Evolutionary conservation across 1,140 invertebrate species (phyloP).

Genomic region (Adoxophyes honmai): DNA sequence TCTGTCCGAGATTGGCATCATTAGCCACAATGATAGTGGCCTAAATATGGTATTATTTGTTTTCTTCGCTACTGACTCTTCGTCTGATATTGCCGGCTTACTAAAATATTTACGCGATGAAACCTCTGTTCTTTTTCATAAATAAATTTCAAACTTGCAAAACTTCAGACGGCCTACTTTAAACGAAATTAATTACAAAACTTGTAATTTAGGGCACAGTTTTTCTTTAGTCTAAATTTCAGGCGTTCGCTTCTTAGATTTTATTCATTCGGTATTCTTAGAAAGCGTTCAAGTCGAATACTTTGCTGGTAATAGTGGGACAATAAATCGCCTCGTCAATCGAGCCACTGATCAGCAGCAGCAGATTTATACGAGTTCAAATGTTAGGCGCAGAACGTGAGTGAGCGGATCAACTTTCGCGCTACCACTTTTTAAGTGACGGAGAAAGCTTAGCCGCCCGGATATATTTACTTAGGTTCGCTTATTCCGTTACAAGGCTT

Average conservation of each 20-base stretch:
- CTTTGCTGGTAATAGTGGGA: not conserved
- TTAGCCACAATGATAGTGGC: constrained; percentile 69
- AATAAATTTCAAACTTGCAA: no score
- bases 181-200: no score
- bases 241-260: no score
- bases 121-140: no score
- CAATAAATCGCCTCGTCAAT: constrained; percentile 13
- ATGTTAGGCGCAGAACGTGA: constrained; percentile 13
- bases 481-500: no score
- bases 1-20: constrained; percentile 64
- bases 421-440: constrained; percentile 4
- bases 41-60: constrained; percentile 57
- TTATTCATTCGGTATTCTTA: no score
- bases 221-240: no score
- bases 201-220: no score
- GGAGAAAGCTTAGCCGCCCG: constrained; percentile 1
- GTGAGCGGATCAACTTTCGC: constrained; percentile 8
- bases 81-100: constrained; percentile 34
- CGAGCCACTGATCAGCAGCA: constrained; percentile 10
- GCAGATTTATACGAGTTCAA: constrained; percentile 16
- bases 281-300: no score
- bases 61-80: constrained; percentile 49
- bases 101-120: constrained; percentile 21
- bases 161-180: no score
- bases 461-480: not conserved